These are phyloP conservation scores for Liasis olivaceus DNA, from an alignment of 2,797 vertebrate species.

Conservation along the genomic window DNA sequence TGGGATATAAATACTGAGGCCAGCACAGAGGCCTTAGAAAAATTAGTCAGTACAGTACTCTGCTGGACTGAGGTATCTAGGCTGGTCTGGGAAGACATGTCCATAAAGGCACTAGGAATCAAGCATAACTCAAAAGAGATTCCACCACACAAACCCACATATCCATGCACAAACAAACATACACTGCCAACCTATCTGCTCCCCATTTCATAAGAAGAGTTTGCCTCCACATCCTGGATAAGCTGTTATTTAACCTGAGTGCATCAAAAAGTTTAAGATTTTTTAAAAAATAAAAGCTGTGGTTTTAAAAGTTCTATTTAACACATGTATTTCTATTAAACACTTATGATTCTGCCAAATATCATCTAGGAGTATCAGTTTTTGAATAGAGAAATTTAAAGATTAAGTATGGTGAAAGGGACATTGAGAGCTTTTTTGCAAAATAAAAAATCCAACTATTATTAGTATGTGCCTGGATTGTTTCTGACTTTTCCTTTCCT, in stretches of 20 bases:
- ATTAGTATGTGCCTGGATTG: not conserved
- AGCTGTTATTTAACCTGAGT: not conserved
- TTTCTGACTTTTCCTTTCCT: not conserved
- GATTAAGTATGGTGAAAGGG: constrained; percentile 28
- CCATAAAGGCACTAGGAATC: no score
- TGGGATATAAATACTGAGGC: no score
- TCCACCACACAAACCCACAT: no score
- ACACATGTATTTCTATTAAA: not conserved
- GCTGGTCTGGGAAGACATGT: no score
- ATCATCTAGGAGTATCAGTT: not conserved
- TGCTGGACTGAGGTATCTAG: no score
- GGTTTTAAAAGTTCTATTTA: not conserved
- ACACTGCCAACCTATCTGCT: no score
- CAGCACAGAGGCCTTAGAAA: no score
- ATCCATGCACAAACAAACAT: no score
- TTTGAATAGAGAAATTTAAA: not conserved
- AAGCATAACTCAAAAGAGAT: no score
- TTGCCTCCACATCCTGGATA: not conserved
- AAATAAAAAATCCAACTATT: constrained; percentile 7
- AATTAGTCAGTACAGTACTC: no score
- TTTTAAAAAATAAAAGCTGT: not conserved
- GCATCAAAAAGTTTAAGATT: not conserved
- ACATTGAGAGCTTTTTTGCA: accelerated
- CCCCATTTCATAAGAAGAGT: not conserved
- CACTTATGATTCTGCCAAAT: accelerated